Conservation (phyloP, 2,797 vertebrate genomes). For the Pitangus sulphuratus region DNA sequence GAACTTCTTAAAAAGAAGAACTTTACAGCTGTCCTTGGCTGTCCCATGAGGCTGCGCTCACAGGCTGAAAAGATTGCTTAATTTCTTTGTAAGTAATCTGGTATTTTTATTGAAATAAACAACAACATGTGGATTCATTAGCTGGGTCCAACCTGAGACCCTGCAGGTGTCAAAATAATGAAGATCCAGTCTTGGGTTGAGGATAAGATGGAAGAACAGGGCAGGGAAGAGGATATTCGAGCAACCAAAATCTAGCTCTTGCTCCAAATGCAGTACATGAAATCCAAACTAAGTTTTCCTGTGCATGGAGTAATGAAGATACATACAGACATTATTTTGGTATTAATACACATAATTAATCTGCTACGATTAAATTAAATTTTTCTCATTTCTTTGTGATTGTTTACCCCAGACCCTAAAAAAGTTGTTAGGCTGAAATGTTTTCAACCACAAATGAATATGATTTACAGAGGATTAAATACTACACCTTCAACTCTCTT, state of each 20-base stretch:
- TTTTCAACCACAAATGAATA: not conserved
- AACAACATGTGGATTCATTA: conserved; percentile 28
- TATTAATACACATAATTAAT: not conserved
- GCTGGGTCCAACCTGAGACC: not conserved
- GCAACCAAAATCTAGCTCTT: not conserved
- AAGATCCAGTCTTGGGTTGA: not conserved
- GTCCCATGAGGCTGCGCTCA: conserved; percentile 52
- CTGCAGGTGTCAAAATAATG: conserved; percentile 56
- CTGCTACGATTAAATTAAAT: not conserved
- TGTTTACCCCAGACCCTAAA: not conserved
- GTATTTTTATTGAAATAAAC: conserved; percentile 62
- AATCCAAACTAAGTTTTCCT: not conserved
- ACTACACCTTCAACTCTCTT: not conserved
- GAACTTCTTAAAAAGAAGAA: conserved; percentile 79
- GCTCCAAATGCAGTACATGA: not conserved
- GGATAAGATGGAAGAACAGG: not conserved
- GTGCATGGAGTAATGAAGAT: not conserved
- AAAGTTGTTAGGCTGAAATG: not conserved
- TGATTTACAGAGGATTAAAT: conserved; percentile 5
- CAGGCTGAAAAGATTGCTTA: conserved; percentile 59
- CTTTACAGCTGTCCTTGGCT: conserved; percentile 78
- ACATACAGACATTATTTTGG: not conserved
- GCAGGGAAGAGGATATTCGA: not conserved
- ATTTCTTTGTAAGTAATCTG: conserved; percentile 66
- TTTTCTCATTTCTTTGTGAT: not conserved